Base-by-base conservation (phyloP, 1,140 invertebrate genomes). In the Brachionus manjavacas region DNA sequence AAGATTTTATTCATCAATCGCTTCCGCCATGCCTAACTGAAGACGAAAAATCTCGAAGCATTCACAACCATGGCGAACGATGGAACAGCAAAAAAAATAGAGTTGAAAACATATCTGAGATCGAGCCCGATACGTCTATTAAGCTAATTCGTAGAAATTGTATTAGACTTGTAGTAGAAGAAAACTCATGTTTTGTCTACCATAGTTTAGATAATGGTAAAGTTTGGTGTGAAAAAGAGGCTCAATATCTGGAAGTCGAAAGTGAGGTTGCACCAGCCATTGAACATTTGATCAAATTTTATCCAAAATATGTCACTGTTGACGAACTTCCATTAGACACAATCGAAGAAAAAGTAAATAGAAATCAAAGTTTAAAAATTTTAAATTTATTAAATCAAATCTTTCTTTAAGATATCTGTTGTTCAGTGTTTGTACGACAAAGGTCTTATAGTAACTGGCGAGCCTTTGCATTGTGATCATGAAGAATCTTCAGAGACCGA, bases 171-270 rank as follows among this genome's bases (percentile, higher is more conserved):
- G 91, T 95, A 1, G 89, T 92, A 20, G 93, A 94, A 86, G 92
- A 92, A 52, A 91, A 93, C 11, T 86, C 85, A 2, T 91, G 92
- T 49, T 91, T 91, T 43, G 86, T 96, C 55, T 96, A 95, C 88
- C 94, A 94, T 88, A 93, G 92, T 83, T 89, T 92, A 72, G 94
- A 95, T 87, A 97, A 97, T 90, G 93, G 93, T 0, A 91, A 93
- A 85, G 92, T 93, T 85, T 96, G 95, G 87, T 94, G 94, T 88
- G 94, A 92, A 41, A 92, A 92, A 88, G 94, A 95, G 66, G 88
- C 92, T 28, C 93, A 94, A 85, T 95, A 90, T 89, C 88, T 96
- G 84, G 94, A 94, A 87, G 92, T 96, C 68, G 90, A 92, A 39
- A 88, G 91, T 31, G 89, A 92, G 3, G 89, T 92, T 85, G 92